Base-by-base conservation (phyloP, 2,888 invertebrate species). In the Matsumyia berberina region DNA sequence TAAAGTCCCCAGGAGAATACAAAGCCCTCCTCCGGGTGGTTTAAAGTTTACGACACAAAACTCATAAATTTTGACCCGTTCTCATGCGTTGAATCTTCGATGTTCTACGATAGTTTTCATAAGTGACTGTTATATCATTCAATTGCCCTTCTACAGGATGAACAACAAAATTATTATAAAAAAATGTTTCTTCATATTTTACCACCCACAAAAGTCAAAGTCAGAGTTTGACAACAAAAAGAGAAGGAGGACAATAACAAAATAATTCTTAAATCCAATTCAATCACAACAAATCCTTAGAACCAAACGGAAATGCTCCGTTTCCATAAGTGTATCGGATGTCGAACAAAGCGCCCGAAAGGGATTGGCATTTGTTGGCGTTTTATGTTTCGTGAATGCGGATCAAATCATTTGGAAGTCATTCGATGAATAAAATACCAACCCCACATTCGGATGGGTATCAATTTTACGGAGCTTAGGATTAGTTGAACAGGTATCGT, bases 371-470 rank as follows among this genome's bases (percentile, higher is more conserved):
- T 66, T 83, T 83, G 79, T 64, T 80, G 69, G 64, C 85, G 80
- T 80, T 85, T 85, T 85, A 85, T 85, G 85, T 85, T 74, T 85
- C 76, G 80, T 85, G 85, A 85, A 85, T 85, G 85, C 80, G 72
- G 76, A 81, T 86, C 76, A 86, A 86, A 86, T 86, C 72, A 86
- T 86, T 81, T 86, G 86, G 86, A 86, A 86, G 67, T 67, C 60
- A 86, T 86, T 77, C 72, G 64, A 77, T 62, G 81, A 81, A 77
- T 77, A 85, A 76, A 80, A 74, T 80, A 58, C 60, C 57, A 46
- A 24, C 62, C 66, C 39, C 15, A 12, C 64, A 42, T 42, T 64
- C 29, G 64, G 44, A 49, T 76, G 46, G 58, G 74, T 80, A 80
- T 76, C 85, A 72, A 86, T 86, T 86, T 81, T 62, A 86, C 77